A percentile compares a stretch with the other conserved stretches of the same genome.
phyloP scores from a whole-genome alignment of 2,113 vertebrate genomes.

The Bubo blakistoni region DNA sequence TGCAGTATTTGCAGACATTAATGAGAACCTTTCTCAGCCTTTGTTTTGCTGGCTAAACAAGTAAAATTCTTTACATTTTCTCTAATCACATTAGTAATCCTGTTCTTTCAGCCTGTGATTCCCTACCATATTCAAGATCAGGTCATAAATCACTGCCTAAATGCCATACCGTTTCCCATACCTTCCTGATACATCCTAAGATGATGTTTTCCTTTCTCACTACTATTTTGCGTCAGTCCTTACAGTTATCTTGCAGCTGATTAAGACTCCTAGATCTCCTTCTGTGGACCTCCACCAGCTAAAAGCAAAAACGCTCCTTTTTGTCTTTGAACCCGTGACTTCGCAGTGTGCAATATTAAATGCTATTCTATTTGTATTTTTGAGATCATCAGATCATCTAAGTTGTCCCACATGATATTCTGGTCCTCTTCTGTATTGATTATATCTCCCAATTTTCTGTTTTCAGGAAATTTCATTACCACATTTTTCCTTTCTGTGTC shows the following conservation, averaged over 20 bases:
- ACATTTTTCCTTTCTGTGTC: not conserved
- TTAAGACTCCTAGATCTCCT: not conserved
- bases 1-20: not conserved
- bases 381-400: not conserved
- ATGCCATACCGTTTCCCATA: not conserved
- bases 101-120: not conserved
- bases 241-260: not conserved
- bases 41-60: not conserved
- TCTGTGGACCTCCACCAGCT: not conserved
- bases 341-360: not conserved
- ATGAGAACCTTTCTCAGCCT: not conserved
- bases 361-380: not conserved
- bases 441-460: not conserved
- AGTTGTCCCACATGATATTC: not conserved
- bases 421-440: not conserved
- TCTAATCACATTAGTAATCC: not conserved
- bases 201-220: not conserved
- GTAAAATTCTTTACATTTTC: not conserved
- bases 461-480: conserved; percentile 27
- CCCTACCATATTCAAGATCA: not conserved
- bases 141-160: not conserved
- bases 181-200: not conserved
- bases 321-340: not conserved
- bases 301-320: not conserved
- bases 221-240: not conserved